phyloP scores from a whole-genome alignment of 2,797 vertebrate species.

The Tragopan temminckii region DNA sequence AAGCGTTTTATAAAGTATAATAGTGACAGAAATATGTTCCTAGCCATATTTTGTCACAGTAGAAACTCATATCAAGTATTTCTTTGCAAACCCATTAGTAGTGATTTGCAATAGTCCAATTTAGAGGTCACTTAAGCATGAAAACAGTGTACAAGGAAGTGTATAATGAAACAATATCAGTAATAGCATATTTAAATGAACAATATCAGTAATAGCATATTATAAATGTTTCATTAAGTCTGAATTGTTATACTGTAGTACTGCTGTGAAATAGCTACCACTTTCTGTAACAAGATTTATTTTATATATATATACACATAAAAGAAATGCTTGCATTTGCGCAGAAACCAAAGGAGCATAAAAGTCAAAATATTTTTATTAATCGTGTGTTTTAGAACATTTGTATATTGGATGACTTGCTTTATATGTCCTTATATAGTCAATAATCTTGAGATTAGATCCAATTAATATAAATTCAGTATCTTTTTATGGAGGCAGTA shows the following conservation, averaged over 20 bases:
- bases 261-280: slow-evolving; percentile 76
- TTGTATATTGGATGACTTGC: slow-evolving; percentile 27
- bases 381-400: slow-evolving; percentile 45
- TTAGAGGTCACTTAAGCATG: slow-evolving; percentile 85
- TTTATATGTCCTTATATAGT: slow-evolving; percentile 53
- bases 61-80: slow-evolving; percentile 46
- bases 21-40: neutral
- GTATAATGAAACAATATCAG: slow-evolving; percentile 83
- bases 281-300: slow-evolving; percentile 66
- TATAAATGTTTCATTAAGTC: slow-evolving; percentile 85
- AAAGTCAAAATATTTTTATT: slow-evolving; percentile 60
- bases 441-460: slow-evolving; percentile 72
- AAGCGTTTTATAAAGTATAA: neutral
- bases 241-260: slow-evolving; percentile 77
- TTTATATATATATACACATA: slow-evolving; percentile 1
- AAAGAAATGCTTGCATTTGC: slow-evolving; percentile 23
- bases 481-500: slow-evolving; percentile 20
- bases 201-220: slow-evolving; percentile 80
- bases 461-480: slow-evolving; percentile 69
- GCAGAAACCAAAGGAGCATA: slow-evolving; percentile 37
- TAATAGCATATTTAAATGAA: slow-evolving; percentile 84
- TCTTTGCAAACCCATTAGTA: slow-evolving; percentile 74
- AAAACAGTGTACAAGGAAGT: slow-evolving; percentile 81
- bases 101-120: slow-evolving; percentile 82
- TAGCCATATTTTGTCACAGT: slow-evolving; percentile 7